Conservation (phyloP, 64 coral and sea anemone genomes). For the Porites australiensis region DNA sequence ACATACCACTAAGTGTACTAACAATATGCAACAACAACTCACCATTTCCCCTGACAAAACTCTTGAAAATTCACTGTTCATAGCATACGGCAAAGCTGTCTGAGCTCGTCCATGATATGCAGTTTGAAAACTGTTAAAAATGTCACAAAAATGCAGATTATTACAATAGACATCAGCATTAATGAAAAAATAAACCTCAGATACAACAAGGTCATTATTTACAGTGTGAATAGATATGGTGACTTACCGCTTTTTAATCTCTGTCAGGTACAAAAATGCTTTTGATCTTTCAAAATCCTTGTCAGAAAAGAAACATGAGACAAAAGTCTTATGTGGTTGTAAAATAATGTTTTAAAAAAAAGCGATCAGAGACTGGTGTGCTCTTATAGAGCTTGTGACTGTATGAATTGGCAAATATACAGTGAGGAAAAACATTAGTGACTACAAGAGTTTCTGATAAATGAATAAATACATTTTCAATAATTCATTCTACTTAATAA, state of each 20-base stretch:
- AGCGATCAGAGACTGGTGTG: no score
- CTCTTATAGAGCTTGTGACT: no score
- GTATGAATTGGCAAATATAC: no score
- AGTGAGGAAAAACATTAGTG: no score
- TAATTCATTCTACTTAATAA: no score
- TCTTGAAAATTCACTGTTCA: constrained; percentile 99
- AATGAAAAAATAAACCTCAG: not conserved
- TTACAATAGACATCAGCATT: no score
- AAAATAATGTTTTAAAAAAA: not conserved
- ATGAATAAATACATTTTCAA: no score
- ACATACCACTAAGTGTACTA: no score
- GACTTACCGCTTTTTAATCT: constrained; percentile 97
- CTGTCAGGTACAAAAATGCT: constrained; percentile 92
- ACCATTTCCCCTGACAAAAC: constrained; percentile 98
- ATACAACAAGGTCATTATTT: not conserved
- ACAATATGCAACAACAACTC: not conserved
- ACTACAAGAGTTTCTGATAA: no score
- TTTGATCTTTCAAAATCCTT: constrained; percentile 98
- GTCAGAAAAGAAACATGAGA: constrained; percentile 17
- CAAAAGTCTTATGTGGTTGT: no score
- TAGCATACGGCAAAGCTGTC: constrained; percentile 96
- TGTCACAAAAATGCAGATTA: not conserved
- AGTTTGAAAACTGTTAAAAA: constrained; percentile 85
- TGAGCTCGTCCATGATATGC: constrained; percentile 94
- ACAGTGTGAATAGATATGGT: not conserved